phyloP scores from a whole-genome alignment of 2,888 invertebrate genomes.

The Calliphora vomitoria region DNA sequence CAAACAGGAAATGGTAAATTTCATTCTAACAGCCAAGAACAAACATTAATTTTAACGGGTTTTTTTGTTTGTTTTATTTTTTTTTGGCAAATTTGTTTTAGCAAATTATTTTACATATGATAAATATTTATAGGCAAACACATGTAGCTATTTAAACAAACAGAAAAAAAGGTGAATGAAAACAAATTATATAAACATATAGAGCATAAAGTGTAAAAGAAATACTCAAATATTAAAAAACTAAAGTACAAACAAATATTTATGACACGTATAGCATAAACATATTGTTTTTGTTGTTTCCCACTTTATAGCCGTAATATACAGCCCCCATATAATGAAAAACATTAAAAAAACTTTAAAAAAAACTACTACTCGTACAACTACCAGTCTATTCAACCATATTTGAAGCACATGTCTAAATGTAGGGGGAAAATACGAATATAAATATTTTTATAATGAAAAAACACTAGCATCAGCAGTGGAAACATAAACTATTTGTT shows the following conservation, averaged over 20 bases:
- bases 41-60: constrained; percentile 50
- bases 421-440: constrained; percentile 60
- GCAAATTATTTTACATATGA: constrained; percentile 5
- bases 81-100: constrained; percentile 22
- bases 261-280: constrained; percentile 31
- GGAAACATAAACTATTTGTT: constrained; percentile 7
- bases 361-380: constrained; percentile 44
- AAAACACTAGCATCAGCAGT: not conserved
- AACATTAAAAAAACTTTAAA: constrained; percentile 21
- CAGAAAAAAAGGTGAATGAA: constrained; percentile 48
- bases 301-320: constrained; percentile 33
- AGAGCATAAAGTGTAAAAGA: constrained; percentile 48
- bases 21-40: constrained; percentile 20
- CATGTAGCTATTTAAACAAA: constrained; percentile 22
- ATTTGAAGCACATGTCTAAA: constrained; percentile 65
- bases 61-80: constrained; percentile 14
- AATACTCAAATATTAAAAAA: constrained; percentile 43
- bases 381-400: constrained; percentile 53
- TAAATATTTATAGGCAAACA: constrained; percentile 10
- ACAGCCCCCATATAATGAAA: constrained; percentile 57
- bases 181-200: constrained; percentile 51
- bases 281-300: constrained; percentile 34
- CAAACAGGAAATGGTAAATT: constrained; percentile 59
- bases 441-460: constrained; percentile 49
- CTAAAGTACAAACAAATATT: constrained; percentile 45